phyloP scores from a whole-genome alignment of 2,888 invertebrate genomes.

The Cinara cedri region DNA sequence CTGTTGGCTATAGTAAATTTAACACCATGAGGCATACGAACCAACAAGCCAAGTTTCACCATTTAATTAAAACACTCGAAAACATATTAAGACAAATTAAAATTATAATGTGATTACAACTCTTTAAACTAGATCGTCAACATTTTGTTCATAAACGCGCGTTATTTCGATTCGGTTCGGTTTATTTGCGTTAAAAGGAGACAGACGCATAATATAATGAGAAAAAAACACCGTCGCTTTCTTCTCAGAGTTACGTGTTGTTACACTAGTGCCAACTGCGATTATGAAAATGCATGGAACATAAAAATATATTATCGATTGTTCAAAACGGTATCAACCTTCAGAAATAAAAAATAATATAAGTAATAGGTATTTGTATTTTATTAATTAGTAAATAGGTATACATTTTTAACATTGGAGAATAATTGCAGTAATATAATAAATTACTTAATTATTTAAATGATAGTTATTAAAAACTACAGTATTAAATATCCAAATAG shows the following conservation, averaged over 20 bases:
- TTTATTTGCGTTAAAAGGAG: constrained; percentile 47
- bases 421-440: no score
- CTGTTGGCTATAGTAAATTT: constrained; percentile 8
- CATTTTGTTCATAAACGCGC: constrained; percentile 39
- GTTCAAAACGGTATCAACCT: neutral
- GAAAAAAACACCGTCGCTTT: constrained; percentile 38
- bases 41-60: neutral
- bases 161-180: constrained; percentile 44
- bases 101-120: neutral
- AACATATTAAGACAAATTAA: neutral
- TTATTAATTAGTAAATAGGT: neutral
- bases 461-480: no score
- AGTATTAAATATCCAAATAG: no score
- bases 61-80: neutral
- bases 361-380: neutral
- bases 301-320: constrained; percentile 35
- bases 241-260: constrained; percentile 43
- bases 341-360: neutral
- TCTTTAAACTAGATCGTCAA: neutral
- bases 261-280: constrained; percentile 36
- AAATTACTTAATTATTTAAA: no score
- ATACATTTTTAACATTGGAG: no score
- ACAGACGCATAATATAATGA: constrained; percentile 51
- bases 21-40: constrained; percentile 31
- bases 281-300: constrained; percentile 39